phyloP scores from a whole-genome alignment of 2,113 vertebrate genomes.

The Mus pahari region DNA sequence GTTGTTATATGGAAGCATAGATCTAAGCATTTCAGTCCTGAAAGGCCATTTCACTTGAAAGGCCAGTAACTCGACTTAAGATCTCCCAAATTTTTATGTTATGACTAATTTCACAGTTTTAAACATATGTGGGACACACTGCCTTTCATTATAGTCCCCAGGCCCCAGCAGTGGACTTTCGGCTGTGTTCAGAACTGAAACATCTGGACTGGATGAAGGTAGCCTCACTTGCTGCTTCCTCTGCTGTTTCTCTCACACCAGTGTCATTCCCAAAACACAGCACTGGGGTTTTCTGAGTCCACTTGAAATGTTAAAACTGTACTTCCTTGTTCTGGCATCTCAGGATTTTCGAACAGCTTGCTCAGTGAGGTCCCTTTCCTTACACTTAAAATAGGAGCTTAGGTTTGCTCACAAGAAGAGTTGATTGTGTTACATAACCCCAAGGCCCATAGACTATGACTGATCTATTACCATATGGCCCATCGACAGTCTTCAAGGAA shows the following conservation, averaged over 20 bases:
- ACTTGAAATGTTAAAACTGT: background rate
- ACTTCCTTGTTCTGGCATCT: background rate
- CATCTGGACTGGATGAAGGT: background rate
- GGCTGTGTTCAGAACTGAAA: background rate
- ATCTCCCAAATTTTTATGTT: background rate
- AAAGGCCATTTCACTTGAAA: slow-evolving; percentile 1
- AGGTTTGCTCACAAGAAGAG: background rate
- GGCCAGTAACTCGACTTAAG: background rate
- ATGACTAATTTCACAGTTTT: background rate
- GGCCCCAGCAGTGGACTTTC: background rate
- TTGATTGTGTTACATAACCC: background rate
- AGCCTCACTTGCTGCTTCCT: background rate
- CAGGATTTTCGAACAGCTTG: slow-evolving; percentile 35
- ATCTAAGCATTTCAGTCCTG: background rate
- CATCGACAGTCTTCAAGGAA: background rate
- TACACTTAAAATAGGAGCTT: slow-evolving; percentile 28
- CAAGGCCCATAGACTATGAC: background rate
- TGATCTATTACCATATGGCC: background rate
- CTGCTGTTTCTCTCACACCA: background rate
- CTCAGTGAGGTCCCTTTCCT: background rate
- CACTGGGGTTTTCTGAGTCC: slow-evolving; percentile 50
- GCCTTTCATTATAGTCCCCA: background rate
- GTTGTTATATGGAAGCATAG: background rate
- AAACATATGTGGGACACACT: background rate
- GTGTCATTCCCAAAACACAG: background rate